Percentiles rank a stretch among this genome's conserved stretches.
Conservation (phyloP, 2,888 invertebrate species). For the Athalia circularis region DNA sequence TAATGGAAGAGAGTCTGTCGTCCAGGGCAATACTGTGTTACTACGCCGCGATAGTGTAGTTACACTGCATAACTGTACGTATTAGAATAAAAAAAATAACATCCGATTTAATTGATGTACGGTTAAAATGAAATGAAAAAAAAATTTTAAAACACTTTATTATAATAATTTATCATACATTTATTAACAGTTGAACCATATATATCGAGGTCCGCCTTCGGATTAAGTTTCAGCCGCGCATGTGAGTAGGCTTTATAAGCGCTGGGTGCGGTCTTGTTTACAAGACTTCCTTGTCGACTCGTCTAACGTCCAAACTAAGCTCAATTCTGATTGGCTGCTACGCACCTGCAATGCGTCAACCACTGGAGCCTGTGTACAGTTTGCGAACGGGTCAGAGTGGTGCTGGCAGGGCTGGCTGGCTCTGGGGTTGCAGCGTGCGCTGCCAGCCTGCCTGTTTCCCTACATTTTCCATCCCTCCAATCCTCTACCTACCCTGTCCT, state of each 20-base stretch:
- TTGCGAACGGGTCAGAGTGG: slow-evolving; percentile 46
- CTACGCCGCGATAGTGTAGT: slow-evolving; percentile 39
- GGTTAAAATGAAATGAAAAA: slow-evolving; percentile 33
- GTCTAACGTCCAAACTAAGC: slow-evolving; percentile 72
- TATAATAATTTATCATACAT: slow-evolving; percentile 38
- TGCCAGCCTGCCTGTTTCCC: slow-evolving; percentile 68
- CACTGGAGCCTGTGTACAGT: slow-evolving; percentile 55
- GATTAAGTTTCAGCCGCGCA: slow-evolving; percentile 77
- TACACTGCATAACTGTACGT: slow-evolving; percentile 25
- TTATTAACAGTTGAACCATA: slow-evolving; percentile 40
- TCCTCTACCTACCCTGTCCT: slow-evolving; percentile 35
- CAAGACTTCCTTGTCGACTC: slow-evolving; percentile 78
- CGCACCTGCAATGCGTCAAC: slow-evolving; percentile 66
- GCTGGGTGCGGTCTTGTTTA: slow-evolving; percentile 81
- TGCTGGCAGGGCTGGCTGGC: slow-evolving; percentile 65
- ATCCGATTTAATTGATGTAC: background rate
- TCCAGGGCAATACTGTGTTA: slow-evolving; percentile 45
- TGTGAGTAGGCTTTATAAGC: slow-evolving; percentile 80
- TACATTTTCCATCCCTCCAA: slow-evolving; percentile 43
- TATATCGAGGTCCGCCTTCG: slow-evolving; percentile 47
- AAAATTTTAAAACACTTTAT: slow-evolving; percentile 34
- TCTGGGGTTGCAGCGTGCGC: slow-evolving; percentile 75
- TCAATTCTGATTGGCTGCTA: slow-evolving; percentile 83
- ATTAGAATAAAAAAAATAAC: slow-evolving; percentile 13
- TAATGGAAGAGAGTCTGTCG: slow-evolving; percentile 44